Base-by-base conservation (phyloP, 2,888 invertebrate species). In the Masnerella sp. region DNA sequence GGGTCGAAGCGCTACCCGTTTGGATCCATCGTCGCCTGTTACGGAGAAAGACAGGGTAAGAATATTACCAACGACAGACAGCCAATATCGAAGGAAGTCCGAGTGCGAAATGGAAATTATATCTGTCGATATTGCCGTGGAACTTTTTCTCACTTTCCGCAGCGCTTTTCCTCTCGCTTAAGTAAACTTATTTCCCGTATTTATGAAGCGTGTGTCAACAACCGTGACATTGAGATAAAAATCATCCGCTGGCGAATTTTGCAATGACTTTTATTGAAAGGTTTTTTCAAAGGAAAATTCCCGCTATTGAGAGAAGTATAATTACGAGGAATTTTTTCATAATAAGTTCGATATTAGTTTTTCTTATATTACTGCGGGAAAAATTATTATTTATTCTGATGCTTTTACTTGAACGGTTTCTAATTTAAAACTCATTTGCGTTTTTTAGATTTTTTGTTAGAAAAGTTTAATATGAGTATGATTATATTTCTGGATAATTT, bases 41-140 rank as follows among this genome's bases (percentile, higher is more conserved):
- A 47, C 47, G 30, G 42, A 40, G 42, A 45, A 70, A 73, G 61
- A 54, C 58, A 47, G 65, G 28, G 42, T 30, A 74, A 65, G 69
- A 67, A 74, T 74, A 70, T 70, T 69, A 65, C 65, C 51, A 54
- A 22, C 69, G 52, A 56, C 61, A 56, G 67, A 67, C 47, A 70
- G 69, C 54, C 65, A 74, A 67, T 70, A 70, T 65, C 52, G 51
- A 62, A 70, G 47, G 25, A 74, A 70, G 74, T 74, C 70, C 67
- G 52, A 74, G 70, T 74, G 65, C 56, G 62, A 70, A 74, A 74
- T 74, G 65, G 67, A 74, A 74, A 74, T 74, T 74, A 74, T 70
- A 74, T 67, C 67, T 74, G 70, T 52, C 61, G 67, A 74, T 74
- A 74, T 74, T 74, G 69, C 61, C 49, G 43, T 18, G 15, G 42